Conservation (phyloP, 23 tunicate species). For the Trididemnum clinides region DNA sequence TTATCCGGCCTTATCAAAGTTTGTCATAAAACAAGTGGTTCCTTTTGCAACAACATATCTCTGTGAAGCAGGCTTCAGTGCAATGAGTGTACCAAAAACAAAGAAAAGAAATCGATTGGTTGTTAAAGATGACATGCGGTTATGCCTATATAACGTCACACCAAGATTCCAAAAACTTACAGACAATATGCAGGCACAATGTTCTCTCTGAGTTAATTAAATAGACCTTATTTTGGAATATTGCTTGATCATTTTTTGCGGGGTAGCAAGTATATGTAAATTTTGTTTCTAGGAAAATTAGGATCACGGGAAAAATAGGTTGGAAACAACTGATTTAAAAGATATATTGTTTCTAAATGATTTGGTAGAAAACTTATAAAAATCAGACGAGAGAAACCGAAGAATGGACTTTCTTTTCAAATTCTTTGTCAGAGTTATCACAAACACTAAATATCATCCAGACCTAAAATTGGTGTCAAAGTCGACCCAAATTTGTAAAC, state of each 20-base stretch:
- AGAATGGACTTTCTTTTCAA: too few species aligned
- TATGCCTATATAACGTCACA: slow-evolving; percentile 23
- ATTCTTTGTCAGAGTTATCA: too few species aligned
- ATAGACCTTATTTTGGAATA: slow-evolving; percentile 4
- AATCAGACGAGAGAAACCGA: too few species aligned
- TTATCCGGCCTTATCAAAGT: slow-evolving; percentile 25
- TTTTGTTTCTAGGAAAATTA: slow-evolving; percentile 9
- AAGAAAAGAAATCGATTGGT: slow-evolving; percentile 10
- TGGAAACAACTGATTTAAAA: slow-evolving; percentile 23
- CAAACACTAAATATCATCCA: too few species aligned
- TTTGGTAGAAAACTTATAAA: too few species aligned
- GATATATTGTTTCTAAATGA: too few species aligned
- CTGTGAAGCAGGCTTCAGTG: slow-evolving; percentile 35
- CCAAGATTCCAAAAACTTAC: slow-evolving; percentile 26
- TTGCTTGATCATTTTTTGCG: background rate
- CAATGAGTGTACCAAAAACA: slow-evolving; percentile 19
- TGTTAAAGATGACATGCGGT: slow-evolving; percentile 25
- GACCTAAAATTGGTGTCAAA: too few species aligned
- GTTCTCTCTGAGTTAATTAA: slow-evolving; percentile 10
- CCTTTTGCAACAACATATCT: slow-evolving; percentile 20
- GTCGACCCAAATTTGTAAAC: too few species aligned
- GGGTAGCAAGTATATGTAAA: slow-evolving; percentile 5
- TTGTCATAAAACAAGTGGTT: slow-evolving; percentile 25
- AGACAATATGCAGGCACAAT: slow-evolving; percentile 24
- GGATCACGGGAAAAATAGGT: slow-evolving; percentile 6